Conservation (phyloP, 2,888 invertebrate species). For the Altica lythri region DNA sequence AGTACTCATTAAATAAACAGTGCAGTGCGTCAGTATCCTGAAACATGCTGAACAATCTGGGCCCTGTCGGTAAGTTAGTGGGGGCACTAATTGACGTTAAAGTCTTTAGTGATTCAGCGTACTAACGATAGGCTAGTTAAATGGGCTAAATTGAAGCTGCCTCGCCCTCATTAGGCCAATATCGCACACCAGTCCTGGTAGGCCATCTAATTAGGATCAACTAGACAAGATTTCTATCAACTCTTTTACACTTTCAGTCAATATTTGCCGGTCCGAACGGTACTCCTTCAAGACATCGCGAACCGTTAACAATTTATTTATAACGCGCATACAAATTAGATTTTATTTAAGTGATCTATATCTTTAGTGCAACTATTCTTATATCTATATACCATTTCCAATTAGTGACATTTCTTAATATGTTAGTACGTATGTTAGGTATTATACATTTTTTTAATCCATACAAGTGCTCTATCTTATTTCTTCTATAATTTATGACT, state of each 20-base stretch:
- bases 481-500: no score
- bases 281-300: not conserved
- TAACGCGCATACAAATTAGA: no score
- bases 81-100: constrained; percentile 58
- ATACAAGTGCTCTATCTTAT: no score
- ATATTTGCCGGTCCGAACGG: not conserved
- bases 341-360: no score
- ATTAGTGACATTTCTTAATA: no score
- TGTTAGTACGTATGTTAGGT: no score
- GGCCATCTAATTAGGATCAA: constrained; percentile 56
- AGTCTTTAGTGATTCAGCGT: constrained; percentile 58
- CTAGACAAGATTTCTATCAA: constrained; percentile 35
- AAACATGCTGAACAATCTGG: constrained; percentile 57
- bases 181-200: constrained; percentile 56
- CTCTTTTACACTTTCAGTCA: constrained; percentile 50
- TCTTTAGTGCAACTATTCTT: no score
- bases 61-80: constrained; percentile 58
- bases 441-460: no score
- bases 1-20: constrained; percentile 61
- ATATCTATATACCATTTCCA: no score
- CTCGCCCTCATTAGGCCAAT: constrained; percentile 59
- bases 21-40: constrained; percentile 53
- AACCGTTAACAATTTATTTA: not conserved
- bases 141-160: constrained; percentile 58
- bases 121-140: constrained; percentile 59